A percentile compares a stretch with the other conserved stretches of the same genome.
Conservation (phyloP, 2,888 invertebrate genomes). For the Caenorhabditis afra region DNA sequence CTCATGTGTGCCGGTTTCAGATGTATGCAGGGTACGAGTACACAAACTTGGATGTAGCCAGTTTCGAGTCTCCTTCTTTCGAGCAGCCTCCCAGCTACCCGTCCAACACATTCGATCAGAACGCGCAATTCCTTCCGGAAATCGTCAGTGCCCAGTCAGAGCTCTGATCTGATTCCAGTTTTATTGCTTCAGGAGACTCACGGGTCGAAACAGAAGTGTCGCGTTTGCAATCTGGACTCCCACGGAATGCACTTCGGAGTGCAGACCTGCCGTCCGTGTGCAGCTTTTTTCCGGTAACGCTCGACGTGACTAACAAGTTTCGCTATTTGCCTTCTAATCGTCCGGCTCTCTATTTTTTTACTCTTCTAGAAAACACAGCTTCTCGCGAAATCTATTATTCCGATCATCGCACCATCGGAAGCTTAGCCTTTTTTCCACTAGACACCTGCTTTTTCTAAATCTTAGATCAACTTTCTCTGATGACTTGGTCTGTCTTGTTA, state of each 20-base stretch:
- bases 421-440: background rate
- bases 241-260: constrained; percentile 60
- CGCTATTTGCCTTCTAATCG: background rate
- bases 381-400: too few relatives aligned
- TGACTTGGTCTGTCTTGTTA: background rate
- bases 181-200: background rate
- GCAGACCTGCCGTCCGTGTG: constrained; percentile 49
- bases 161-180: background rate
- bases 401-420: too few relatives aligned
- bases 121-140: constrained; percentile 26
- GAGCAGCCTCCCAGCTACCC: constrained; percentile 22
- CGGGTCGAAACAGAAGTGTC: constrained; percentile 30
- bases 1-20: constrained; percentile 4
- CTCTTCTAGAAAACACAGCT: too few relatives aligned
- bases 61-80: constrained; percentile 21
- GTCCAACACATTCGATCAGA: constrained; percentile 12
- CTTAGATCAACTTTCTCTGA: background rate
- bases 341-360: too few relatives aligned
- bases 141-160: constrained; percentile 12
- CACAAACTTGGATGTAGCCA: constrained; percentile 34
- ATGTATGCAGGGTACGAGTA: constrained; percentile 54
- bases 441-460: background rate
- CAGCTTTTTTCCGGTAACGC: constrained; percentile 54
- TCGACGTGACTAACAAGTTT: constrained; percentile 36
- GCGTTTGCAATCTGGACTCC: constrained; percentile 39